Evolutionary conservation across 2,888 invertebrate species (phyloP), one percentile per base, ranked within the genome.

Genomic region (Heliconius charithonia): DNA sequence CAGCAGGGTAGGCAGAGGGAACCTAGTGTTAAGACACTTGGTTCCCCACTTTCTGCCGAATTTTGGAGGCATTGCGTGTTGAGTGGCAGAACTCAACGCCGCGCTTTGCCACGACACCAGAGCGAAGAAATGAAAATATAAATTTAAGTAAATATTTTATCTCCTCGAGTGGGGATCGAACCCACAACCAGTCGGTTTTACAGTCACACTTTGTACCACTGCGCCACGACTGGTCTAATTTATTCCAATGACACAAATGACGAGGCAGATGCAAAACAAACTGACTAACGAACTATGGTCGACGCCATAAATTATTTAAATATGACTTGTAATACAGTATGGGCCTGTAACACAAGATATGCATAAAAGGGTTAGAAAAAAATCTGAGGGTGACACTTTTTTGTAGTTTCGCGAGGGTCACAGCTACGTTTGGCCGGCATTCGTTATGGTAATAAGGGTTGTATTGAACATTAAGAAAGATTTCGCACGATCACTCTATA

Each of bases 351-450:
- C 91, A 93, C 92, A 90, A 91, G 92, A 93, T 94, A 94, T 94
- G 93, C 92, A 93, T 92, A 93, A 93, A 93, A 93, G 93, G 94
- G 93, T 93, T 93, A 85, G 85, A 90, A 93, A 91, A 93, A 94
- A 89, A 25, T 84, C 85, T 87, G 88, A 91, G 93, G 93, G 94
- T 92, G 90, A 90, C 86, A 88, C 90, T 93, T 93, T 93, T 93
- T 94, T 92, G 87, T 89, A 83, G 84, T 77, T 84, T 85, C 84
- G 88, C 82, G 83, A 84, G 91, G 93, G 92, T 90, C 91, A 90
- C 83, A 79, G 83, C 81, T 83, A 86, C 89, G 88, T 90, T 90
- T 89, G 92, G 89, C 83, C 86, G 88, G 84, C 86, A 84, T 90
- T 90, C 88, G 90, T 86, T 88, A 90, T 89, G 88, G 87, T 86